phyloP scores from a whole-genome alignment of 2,888 invertebrate species.

The Bombylius major region DNA sequence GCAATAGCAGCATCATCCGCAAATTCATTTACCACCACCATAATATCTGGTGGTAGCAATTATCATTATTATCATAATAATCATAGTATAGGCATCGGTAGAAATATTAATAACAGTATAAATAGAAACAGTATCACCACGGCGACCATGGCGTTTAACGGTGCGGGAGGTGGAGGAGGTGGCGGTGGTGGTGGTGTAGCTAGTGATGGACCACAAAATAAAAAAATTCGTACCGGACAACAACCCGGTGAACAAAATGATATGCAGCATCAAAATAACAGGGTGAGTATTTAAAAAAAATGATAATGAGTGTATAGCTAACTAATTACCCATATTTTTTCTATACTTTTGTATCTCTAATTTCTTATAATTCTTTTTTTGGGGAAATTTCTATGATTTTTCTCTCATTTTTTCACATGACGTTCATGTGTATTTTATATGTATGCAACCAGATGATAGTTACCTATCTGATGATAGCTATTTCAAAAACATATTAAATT shows the following conservation, averaged over 20 bases:
- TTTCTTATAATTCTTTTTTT: too few relatives aligned
- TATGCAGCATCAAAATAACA: conserved; percentile 5
- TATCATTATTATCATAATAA: not conserved
- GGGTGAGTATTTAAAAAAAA: conserved; percentile 1
- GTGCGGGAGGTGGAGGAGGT: conserved; percentile 18
- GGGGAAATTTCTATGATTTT: too few relatives aligned
- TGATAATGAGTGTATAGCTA: not conserved
- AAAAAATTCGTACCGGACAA: conserved; percentile 35
- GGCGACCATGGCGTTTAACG: conserved; percentile 32
- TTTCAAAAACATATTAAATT: too few relatives aligned
- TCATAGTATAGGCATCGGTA: conserved; percentile 8
- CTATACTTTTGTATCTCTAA: too few relatives aligned
- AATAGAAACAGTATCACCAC: conserved; percentile 21
- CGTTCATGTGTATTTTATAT: too few relatives aligned
- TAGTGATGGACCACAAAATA: conserved; percentile 35
- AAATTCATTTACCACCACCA: not conserved
- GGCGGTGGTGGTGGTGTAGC: conserved; percentile 29
- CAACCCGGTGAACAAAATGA: conserved; percentile 27
- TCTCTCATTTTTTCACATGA: too few relatives aligned
- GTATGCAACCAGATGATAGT: too few relatives aligned
- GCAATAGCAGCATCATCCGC: not conserved
- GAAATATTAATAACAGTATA: not conserved
- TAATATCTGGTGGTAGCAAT: not conserved
- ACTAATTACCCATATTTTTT: not conserved
- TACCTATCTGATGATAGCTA: too few relatives aligned